phyloP scores from a whole-genome alignment of 1,140 invertebrate species.

The Planococcus citri region DNA sequence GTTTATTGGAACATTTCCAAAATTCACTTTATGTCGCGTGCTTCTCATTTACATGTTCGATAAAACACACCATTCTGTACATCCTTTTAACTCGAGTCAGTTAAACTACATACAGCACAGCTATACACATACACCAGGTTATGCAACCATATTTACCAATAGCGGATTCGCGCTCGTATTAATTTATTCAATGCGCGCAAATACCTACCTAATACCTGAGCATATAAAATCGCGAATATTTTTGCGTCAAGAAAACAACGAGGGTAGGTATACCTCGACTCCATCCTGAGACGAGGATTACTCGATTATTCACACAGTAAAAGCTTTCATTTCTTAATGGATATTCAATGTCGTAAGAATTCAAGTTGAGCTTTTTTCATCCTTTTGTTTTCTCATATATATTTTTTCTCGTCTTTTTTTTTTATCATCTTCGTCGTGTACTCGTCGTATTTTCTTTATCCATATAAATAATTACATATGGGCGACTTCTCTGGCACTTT shows the following conservation, averaged over 20 bases:
- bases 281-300: not conserved
- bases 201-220: no score
- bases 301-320: not conserved
- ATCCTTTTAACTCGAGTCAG: no score
- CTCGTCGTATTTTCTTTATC: no score
- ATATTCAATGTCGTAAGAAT: not conserved
- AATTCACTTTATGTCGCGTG: not conserved
- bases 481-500: not conserved
- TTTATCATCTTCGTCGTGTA: no score
- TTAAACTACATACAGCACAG: no score
- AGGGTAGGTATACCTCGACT: no score
- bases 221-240: no score
- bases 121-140: no score
- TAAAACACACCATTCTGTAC: not conserved
- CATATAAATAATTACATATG: not conserved
- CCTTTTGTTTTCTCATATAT: no score
- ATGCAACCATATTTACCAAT: no score
- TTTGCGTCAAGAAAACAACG: not conserved
- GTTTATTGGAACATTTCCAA: not conserved
- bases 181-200: not conserved
- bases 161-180: no score
- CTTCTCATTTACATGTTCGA: not conserved
- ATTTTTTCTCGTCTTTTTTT: no score
- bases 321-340: conserved; percentile 2
- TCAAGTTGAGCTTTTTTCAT: not conserved